A percentile compares a stretch with the other conserved stretches of the same genome.
phyloP scores from a whole-genome alignment of 2,113 vertebrate genomes.

The Triplophysa dalaica region DNA sequence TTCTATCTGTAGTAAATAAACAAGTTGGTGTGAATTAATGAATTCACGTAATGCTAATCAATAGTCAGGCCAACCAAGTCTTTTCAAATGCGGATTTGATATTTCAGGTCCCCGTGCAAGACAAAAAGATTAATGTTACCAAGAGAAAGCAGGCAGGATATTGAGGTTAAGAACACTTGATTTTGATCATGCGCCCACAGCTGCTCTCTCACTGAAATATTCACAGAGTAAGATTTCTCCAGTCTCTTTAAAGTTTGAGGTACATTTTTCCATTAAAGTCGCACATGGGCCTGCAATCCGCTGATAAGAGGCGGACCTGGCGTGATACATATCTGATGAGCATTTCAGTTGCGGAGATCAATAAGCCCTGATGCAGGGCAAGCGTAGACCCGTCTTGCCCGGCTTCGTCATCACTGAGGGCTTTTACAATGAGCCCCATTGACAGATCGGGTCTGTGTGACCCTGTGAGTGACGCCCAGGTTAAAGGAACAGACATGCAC shows the following conservation, averaged over 20 bases:
- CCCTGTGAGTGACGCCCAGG: conserved; percentile 60
- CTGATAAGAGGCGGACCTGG: conserved; percentile 65
- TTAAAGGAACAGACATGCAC: conserved; percentile 55
- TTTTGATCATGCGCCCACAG: not conserved
- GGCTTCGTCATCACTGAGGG: conserved; percentile 56
- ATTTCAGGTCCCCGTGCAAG: not conserved
- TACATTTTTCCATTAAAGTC: conserved; percentile 8
- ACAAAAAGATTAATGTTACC: not conserved
- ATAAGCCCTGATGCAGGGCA: conserved; percentile 68
- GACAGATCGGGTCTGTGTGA: conserved; percentile 60
- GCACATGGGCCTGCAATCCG: conserved; percentile 62
- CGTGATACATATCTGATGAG: conserved; percentile 71
- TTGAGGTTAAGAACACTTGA: conserved; percentile 6
- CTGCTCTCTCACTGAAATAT: not conserved
- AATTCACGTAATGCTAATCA: not conserved
- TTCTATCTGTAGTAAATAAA: not conserved
- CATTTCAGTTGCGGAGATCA: conserved; percentile 63
- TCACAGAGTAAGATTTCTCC: not conserved
- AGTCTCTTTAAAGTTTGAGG: conserved; percentile 24
- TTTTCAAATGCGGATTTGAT: not conserved
- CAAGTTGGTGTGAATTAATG: not conserved
- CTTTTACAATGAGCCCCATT: conserved; percentile 57
- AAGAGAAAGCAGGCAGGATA: not conserved
- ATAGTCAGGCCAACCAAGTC: not conserved
- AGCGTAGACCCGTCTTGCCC: conserved; percentile 26